These are phyloP conservation scores for Dynastes hyllus DNA, from an alignment of 2,888 invertebrate species.

Conservation along the genomic window DNA sequence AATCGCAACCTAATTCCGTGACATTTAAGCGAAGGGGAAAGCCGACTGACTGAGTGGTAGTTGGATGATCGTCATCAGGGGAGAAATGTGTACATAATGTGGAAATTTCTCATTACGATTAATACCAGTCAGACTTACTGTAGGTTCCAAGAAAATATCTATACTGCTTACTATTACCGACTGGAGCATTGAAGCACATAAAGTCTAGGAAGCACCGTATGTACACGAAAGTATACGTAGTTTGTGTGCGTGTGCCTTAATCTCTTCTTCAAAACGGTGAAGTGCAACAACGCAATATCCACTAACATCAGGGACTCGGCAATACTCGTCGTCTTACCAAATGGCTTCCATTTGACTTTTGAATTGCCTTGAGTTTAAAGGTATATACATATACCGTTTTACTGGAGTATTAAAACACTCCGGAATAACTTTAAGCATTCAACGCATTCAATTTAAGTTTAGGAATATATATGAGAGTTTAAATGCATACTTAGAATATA, in stretches of 20 bases:
- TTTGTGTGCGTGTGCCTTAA: conserved; percentile 19
- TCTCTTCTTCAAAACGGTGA: neutral
- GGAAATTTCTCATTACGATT: conserved; percentile 54
- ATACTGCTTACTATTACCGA: neutral
- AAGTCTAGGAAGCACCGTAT: neutral
- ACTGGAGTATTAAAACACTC: no score
- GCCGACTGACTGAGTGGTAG: conserved; percentile 7
- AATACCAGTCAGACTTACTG: conserved; percentile 37
- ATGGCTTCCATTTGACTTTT: neutral
- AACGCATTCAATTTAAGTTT: no score
- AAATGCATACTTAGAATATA: no score
- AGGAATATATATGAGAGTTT: no score
- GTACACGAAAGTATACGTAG: neutral
- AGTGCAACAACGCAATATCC: neutral
- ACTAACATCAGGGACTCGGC: neutral
- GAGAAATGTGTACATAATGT: conserved; percentile 44
- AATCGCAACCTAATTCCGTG: conserved; percentile 51
- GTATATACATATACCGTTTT: no score
- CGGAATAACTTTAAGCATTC: no score
- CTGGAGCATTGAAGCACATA: conserved; percentile 1
- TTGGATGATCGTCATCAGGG: conserved; percentile 25
- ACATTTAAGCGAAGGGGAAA: conserved; percentile 33
- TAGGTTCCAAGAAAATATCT: conserved; percentile 5
- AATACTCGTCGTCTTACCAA: neutral
- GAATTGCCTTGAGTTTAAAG: neutral